Conservation (phyloP, 2,888 invertebrate genomes). For the Baronia brevicornis region DNA sequence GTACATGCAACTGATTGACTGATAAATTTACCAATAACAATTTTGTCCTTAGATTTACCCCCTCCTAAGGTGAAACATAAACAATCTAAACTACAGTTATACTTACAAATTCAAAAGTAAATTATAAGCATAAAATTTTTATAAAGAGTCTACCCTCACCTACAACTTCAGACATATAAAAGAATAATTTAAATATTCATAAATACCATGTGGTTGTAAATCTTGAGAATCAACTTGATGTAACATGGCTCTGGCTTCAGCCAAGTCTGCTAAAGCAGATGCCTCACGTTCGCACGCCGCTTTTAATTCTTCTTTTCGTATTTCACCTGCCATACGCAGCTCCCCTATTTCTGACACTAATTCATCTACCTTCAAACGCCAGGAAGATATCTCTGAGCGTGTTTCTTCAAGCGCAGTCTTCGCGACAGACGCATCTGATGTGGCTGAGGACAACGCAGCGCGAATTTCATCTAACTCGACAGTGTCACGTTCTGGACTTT, state of each 20-base stretch:
- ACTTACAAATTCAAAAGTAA: no score
- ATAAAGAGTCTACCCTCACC: no score
- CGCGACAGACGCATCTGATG: slow-evolving; percentile 41
- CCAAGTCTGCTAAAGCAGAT: slow-evolving; percentile 48
- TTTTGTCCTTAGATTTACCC: no score
- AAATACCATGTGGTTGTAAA: slow-evolving; percentile 58
- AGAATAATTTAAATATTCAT: slow-evolving; percentile 1
- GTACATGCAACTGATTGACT: no score
- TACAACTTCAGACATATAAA: no score
- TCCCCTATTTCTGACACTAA: slow-evolving; percentile 47
- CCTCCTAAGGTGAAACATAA: no score
- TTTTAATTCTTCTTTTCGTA: slow-evolving; percentile 48
- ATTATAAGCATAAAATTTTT: no score
- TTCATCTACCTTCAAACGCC: slow-evolving; percentile 54
- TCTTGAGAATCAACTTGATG: slow-evolving; percentile 53
- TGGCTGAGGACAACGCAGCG: slow-evolving; percentile 35
- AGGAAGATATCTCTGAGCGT: slow-evolving; percentile 39
- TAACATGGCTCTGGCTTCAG: slow-evolving; percentile 53
- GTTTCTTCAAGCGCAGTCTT: slow-evolving; percentile 49
- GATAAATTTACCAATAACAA: no score
- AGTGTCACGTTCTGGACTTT: slow-evolving; percentile 49
- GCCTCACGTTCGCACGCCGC: slow-evolving; percentile 54
- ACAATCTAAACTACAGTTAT: no score
- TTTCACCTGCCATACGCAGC: slow-evolving; percentile 47
- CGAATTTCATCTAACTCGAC: slow-evolving; percentile 53